phyloP scores from a whole-genome alignment of 2,888 invertebrate species.

The Crocallis elinguaria region DNA sequence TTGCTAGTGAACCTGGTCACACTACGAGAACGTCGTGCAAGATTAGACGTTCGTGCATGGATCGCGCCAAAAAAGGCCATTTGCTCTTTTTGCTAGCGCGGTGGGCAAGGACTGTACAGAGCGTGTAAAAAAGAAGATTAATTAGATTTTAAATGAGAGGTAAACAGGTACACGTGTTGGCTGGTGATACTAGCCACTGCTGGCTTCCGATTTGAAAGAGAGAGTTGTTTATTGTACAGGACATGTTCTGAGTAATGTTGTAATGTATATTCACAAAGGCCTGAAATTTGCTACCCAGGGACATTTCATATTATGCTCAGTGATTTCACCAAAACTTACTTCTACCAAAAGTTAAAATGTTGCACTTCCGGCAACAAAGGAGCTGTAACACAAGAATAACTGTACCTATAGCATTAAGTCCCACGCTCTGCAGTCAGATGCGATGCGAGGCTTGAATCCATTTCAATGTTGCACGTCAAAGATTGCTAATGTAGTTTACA shows the following conservation, averaged over 20 bases:
- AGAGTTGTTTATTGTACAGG: neutral
- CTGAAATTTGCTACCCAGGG: no score
- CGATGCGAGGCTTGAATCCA: neutral
- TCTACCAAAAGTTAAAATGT: neutral
- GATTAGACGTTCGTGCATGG: slow-evolving; percentile 33
- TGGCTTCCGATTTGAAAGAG: neutral
- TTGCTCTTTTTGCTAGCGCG: slow-evolving; percentile 27
- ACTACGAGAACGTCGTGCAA: slow-evolving; percentile 15
- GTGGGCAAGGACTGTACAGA: slow-evolving; percentile 18
- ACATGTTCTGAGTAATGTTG: neutral
- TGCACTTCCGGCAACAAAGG: slow-evolving; percentile 8
- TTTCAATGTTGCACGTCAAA: slow-evolving; percentile 2
- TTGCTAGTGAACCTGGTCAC: slow-evolving; percentile 13
- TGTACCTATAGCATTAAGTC: neutral
- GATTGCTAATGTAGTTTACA: no score
- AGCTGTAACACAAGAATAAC: neutral
- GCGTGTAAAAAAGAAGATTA: slow-evolving; percentile 26
- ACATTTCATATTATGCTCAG: no score
- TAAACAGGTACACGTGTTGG: slow-evolving; percentile 24
- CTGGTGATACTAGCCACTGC: slow-evolving; percentile 1
- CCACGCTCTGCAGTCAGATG: slow-evolving; percentile 3
- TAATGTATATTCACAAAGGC: no score
- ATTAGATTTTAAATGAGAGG: slow-evolving; percentile 23
- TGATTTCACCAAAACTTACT: no score
- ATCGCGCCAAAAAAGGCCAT: slow-evolving; percentile 36